Conservation (phyloP, 1,140 invertebrate species). For the Cyclargus thomasi region DNA sequence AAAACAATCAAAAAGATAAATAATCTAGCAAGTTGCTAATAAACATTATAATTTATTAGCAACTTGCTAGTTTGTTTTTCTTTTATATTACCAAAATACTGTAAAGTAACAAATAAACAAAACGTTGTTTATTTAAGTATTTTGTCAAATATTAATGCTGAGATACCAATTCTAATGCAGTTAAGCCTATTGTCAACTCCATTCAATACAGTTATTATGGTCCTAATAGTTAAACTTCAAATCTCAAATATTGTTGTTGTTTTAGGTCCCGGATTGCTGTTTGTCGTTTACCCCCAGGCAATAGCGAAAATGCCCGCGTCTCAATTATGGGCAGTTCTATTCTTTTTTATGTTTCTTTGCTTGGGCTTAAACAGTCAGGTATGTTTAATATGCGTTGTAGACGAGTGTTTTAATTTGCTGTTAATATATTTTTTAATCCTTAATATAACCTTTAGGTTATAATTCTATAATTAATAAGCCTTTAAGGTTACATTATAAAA, state of each 20-base stretch:
- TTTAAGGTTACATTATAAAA: too few relatives aligned
- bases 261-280: slow-evolving; percentile 90
- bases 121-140: not conserved
- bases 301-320: slow-evolving; percentile 91
- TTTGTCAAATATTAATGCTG: not conserved
- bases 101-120: not conserved
- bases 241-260: slow-evolving; percentile 24
- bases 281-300: slow-evolving; percentile 93
- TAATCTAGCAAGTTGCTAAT: not conserved
- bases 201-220: not conserved
- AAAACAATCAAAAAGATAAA: not conserved
- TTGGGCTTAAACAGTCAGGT: slow-evolving; percentile 94
- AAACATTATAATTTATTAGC: not conserved
- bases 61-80: not conserved
- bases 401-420: too few relatives aligned
- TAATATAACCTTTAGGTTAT: too few relatives aligned
- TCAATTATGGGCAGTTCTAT: slow-evolving; percentile 89
- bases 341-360: slow-evolving; percentile 94
- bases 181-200: not conserved
- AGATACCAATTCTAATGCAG: not conserved
- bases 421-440: too few relatives aligned
- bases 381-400: slow-evolving; percentile 31
- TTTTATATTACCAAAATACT: not conserved
- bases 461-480: too few relatives aligned
- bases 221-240: not conserved